Evolutionary conservation across 2,797 vertebrate genomes (phyloP), one percentile per base, ranked within the genome.

Genomic region (Mus caroli): DNA sequence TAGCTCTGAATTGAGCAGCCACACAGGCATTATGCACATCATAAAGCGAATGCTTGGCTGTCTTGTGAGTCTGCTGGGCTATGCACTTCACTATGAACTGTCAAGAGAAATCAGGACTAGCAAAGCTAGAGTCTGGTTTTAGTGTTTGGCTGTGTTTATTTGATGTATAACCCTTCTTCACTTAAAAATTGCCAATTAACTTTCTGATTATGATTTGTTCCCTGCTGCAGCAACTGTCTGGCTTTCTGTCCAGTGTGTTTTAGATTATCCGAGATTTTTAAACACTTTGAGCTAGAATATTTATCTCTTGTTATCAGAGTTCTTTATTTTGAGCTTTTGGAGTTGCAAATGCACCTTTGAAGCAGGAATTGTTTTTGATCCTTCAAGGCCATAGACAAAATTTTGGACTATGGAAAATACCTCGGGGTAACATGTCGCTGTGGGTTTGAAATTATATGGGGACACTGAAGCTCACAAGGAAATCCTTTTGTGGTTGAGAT

Each of bases 351-450:
- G 26, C 10, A 28, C 14, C 13, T 91, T 67, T 20, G 26, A 92
- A 26, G 40, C 64, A 76, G 37, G 28, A 60, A 46, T 95, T 95
- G 37, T 92, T 94, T 90, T 58, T 64, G 37, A 82, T 64, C 1
- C 71, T 69, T 24, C 9, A 84, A 79, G 52, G 28, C 60, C 54
- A 17, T 17, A 71, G 50, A 78, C 84, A 40, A 78, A 83, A 89
- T 77, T 64, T 80, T 58, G 54, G 78, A 26, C 37, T 71, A 15
- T 83, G 62, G 54, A 64, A 92, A 96, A 60, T 90, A 60, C 34
- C 40, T 83, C 69, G 34, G 54, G 43, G 43, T 60, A n/a, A 46
- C 1, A 8, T 60, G 28, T 94, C 19, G 31, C 62, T 56, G 20
- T 86, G 31, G 37, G 31, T 52, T 80, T 50, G 71, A 85, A 85